These are phyloP conservation scores for Peromyscus maniculatus DNA, from an alignment of 2,113 vertebrate genomes.

Conservation along the genomic window DNA sequence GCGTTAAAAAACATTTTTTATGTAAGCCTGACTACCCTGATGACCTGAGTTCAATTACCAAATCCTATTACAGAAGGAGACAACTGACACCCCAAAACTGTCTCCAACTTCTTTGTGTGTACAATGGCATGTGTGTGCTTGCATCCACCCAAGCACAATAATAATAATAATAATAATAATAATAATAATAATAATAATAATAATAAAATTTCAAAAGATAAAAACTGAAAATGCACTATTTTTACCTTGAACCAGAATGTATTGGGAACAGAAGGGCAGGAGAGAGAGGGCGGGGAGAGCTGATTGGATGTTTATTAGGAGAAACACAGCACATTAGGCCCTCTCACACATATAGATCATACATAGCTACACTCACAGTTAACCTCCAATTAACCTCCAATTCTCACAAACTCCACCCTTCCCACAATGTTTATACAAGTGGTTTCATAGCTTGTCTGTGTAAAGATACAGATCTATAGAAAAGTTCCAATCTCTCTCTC, in stretches of 20 bases:
- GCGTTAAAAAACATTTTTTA: background rate
- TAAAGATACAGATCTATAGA: constrained; percentile 24
- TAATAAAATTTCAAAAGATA: background rate
- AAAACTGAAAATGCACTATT: background rate
- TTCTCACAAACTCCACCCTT: background rate
- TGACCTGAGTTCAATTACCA: background rate
- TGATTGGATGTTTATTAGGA: background rate
- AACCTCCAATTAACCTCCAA: background rate
- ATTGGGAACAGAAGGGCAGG: background rate
- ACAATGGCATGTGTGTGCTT: background rate
- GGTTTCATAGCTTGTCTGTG: background rate
- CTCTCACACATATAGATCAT: background rate
- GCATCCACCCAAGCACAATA: background rate
- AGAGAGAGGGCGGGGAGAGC: too few relatives aligned
- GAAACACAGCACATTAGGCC: background rate
- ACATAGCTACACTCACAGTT: background rate
- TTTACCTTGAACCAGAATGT: background rate
- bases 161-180: too few relatives aligned
- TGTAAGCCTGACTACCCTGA: background rate
- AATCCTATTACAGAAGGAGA: background rate
- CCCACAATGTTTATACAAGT: background rate
- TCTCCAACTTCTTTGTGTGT: background rate
- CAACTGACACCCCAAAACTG: background rate
- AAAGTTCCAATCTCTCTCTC: background rate
- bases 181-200: background rate